Evolutionary conservation across 2,888 invertebrate species (phyloP).

Genomic region (Macaria notata): DNA sequence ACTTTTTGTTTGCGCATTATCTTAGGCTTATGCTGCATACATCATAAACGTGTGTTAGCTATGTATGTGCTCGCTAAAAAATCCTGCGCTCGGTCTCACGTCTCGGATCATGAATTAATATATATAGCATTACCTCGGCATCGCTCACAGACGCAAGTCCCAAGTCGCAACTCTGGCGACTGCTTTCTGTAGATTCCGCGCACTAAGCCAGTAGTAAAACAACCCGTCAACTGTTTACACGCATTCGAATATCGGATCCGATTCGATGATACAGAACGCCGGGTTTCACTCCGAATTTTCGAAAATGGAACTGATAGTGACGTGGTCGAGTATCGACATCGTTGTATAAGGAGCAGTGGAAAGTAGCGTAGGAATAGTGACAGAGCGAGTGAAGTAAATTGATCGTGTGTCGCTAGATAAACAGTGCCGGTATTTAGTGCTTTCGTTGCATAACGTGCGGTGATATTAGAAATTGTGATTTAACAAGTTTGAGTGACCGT

Average conservation of each 20-base stretch:
- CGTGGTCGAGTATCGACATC: constrained; percentile 32
- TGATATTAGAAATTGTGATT: constrained; percentile 3
- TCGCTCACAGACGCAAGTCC: constrained; percentile 35
- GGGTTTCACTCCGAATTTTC: constrained; percentile 34
- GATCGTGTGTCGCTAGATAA: constrained; percentile 36
- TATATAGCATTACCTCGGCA: constrained; percentile 25
- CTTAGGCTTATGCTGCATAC: constrained; percentile 27
- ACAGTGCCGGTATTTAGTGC: constrained; percentile 40
- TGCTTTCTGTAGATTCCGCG: constrained; percentile 43
- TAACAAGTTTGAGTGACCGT: too few species aligned
- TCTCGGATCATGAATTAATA: constrained; percentile 64
- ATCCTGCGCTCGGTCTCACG: constrained; percentile 47
- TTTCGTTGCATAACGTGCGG: constrained; percentile 26
- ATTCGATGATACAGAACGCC: constrained; percentile 9
- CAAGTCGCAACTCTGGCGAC: constrained; percentile 42
- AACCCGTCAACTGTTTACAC: constrained; percentile 64
- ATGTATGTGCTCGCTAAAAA: constrained; percentile 41
- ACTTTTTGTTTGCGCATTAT: constrained; percentile 22
- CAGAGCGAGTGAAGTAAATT: constrained; percentile 37
- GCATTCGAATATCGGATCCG: constrained; percentile 45
- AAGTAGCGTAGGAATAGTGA: constrained; percentile 32
- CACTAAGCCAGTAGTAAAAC: constrained; percentile 61
- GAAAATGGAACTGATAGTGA: constrained; percentile 37
- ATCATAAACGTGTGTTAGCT: constrained; percentile 39
- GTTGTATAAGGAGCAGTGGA: constrained; percentile 40